Conservation (phyloP, 2,888 invertebrate species). For the Carpatolechia fugitivella region DNA sequence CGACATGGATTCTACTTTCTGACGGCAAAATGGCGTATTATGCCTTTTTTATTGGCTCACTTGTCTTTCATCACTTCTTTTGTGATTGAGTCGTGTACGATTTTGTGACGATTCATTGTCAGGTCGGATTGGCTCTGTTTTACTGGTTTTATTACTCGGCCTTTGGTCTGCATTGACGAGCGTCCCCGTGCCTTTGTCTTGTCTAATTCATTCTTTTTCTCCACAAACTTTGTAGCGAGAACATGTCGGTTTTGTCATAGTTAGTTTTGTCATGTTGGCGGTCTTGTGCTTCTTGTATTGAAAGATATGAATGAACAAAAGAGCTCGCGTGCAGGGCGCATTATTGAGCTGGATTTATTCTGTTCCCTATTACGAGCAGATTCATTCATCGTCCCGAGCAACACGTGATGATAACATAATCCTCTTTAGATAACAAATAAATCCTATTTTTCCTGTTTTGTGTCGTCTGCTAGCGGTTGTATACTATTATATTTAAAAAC, state of each 20-base stretch:
- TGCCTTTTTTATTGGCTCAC: constrained; percentile 69
- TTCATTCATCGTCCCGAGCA: not conserved
- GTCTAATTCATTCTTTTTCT: constrained; percentile 15
- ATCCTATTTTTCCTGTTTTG: not conserved
- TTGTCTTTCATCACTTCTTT: constrained; percentile 76
- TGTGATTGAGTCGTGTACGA: constrained; percentile 65
- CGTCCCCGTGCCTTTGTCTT: constrained; percentile 34
- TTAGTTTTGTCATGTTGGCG: constrained; percentile 29
- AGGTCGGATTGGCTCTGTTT: constrained; percentile 56
- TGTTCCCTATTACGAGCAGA: constrained; percentile 23
- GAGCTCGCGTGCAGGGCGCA: constrained; percentile 25
- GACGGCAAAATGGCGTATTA: constrained; percentile 74
- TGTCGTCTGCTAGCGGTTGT: too few relatives aligned
- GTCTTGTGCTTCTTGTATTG: constrained; percentile 27
- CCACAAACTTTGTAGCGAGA: constrained; percentile 7
- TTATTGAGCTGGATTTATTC: constrained; percentile 35
- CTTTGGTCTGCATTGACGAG: constrained; percentile 32
- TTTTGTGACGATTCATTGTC: constrained; percentile 62
- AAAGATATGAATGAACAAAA: constrained; percentile 21
- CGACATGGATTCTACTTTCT: constrained; percentile 72
- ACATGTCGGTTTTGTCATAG: not conserved
- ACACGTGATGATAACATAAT: constrained; percentile 1
- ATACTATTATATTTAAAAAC: not conserved
- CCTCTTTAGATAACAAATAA: not conserved
- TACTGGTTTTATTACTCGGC: constrained; percentile 55